A percentile compares a stretch with the other conserved stretches of the same genome.
phyloP scores from a whole-genome alignment of 2,888 invertebrate genomes.

The Dugesia japonica region DNA sequence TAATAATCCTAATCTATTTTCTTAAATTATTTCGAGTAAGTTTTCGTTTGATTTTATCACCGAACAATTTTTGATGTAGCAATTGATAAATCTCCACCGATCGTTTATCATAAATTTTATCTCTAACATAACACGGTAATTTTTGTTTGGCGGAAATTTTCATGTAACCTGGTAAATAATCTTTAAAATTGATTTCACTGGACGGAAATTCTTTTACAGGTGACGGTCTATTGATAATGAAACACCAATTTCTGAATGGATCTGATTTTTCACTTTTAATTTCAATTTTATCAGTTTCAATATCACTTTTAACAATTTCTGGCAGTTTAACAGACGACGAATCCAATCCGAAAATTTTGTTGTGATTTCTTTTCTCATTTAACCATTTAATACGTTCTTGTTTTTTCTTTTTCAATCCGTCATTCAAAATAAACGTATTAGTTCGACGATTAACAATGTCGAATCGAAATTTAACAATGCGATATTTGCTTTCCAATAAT shows the following conservation, averaged over 20 bases:
- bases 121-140: background rate
- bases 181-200: background rate
- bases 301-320: background rate
- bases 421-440: background rate
- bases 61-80: background rate
- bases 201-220: background rate
- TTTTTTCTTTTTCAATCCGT: conserved; percentile 12
- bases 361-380: background rate
- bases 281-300: background rate
- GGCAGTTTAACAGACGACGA: background rate
- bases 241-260: background rate
- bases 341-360: background rate
- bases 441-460: background rate
- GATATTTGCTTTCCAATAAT: background rate
- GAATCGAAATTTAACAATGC: background rate
- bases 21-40: background rate
- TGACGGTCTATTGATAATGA: background rate
- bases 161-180: background rate
- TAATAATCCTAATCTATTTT: background rate
- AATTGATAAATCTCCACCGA: background rate
- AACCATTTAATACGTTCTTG: background rate
- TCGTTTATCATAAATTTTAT: background rate
- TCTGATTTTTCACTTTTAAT: background rate
- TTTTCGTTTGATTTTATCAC: background rate
- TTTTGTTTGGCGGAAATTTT: background rate